Evolutionary conservation across 2,113 vertebrate genomes (phyloP).

Genomic region (Amazona vittata): DNA sequence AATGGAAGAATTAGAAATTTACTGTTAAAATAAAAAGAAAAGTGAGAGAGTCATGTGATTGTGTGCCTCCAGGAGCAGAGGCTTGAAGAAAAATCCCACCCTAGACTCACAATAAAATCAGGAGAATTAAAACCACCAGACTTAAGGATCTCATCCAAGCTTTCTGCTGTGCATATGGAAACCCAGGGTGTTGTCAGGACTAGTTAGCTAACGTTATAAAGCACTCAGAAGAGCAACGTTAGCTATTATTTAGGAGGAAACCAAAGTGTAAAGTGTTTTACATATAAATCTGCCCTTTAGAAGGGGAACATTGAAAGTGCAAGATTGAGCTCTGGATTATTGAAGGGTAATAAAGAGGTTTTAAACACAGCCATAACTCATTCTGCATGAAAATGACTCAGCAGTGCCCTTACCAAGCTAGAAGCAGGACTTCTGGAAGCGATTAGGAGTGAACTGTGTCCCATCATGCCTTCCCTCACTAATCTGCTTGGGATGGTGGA

Average conservation of each 20-base stretch:
- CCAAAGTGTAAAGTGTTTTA: conserved; percentile 64
- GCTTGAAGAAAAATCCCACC: conserved; percentile 40
- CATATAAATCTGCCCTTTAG: conserved; percentile 60
- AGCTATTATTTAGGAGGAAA: conserved; percentile 65
- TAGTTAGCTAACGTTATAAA: conserved; percentile 55
- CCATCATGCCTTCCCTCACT: not conserved
- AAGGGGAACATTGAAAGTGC: not conserved
- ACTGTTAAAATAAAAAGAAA: not conserved
- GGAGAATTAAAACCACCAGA: conserved; percentile 48
- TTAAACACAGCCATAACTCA: conserved; percentile 54
- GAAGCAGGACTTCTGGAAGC: conserved; percentile 39
- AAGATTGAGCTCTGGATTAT: conserved; percentile 36
- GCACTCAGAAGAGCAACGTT: conserved; percentile 43
- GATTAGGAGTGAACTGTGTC: conserved; percentile 1
- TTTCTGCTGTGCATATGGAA: conserved; percentile 58
- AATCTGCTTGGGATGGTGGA: not conserved
- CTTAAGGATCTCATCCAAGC: conserved; percentile 37
- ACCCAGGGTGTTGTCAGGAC: conserved; percentile 60
- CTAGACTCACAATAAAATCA: conserved; percentile 43
- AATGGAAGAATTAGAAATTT: conserved; percentile 5
- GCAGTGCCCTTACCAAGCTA: conserved; percentile 32
- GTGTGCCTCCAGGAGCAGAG: conserved; percentile 31
- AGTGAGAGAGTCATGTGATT: conserved; percentile 9
- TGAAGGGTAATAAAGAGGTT: conserved; percentile 35
- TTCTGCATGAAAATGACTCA: conserved; percentile 51